A percentile compares a stretch with the other conserved stretches of the same genome.
Evolutionary conservation across 2,797 vertebrate species (phyloP).

Genomic region (Serranus cabrilla): DNA sequence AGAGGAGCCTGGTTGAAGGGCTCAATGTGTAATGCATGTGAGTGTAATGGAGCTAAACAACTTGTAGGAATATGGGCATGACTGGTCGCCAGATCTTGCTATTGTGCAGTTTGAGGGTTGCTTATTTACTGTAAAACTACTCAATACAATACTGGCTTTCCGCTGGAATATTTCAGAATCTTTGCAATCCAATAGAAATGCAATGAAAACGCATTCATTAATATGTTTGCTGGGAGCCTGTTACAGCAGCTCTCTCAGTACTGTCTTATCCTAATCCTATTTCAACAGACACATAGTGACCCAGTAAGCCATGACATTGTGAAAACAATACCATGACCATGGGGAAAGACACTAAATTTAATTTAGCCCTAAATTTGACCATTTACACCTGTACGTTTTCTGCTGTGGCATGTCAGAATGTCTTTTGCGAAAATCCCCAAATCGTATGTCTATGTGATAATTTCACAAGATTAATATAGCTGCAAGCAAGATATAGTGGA

Average conservation of each 20-base stretch:
- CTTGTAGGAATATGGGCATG: neutral
- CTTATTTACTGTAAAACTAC: neutral
- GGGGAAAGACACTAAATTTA: neutral
- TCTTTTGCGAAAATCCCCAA: no score
- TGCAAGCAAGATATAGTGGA: no score
- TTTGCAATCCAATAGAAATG: neutral
- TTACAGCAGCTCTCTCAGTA: neutral
- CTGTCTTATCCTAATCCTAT: neutral
- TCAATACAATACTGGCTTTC: neutral
- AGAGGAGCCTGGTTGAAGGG: slow-evolving; percentile 31
- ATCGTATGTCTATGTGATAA: no score
- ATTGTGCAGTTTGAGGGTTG: slow-evolving; percentile 11
- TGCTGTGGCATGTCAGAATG: neutral
- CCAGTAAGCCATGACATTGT: neutral
- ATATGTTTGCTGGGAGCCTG: neutral
- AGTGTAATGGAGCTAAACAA: slow-evolving; percentile 11
- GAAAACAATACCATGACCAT: neutral
- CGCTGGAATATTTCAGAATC: neutral
- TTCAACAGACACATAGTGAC: neutral
- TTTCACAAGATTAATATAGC: no score
- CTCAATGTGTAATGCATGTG: neutral
- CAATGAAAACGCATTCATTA: neutral
- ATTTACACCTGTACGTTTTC: no score
- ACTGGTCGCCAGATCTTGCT: slow-evolving; percentile 5
- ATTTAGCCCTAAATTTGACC: neutral